phyloP scores from a whole-genome alignment of 2,113 vertebrate genomes.

The Cranoglanis bouderius region DNA sequence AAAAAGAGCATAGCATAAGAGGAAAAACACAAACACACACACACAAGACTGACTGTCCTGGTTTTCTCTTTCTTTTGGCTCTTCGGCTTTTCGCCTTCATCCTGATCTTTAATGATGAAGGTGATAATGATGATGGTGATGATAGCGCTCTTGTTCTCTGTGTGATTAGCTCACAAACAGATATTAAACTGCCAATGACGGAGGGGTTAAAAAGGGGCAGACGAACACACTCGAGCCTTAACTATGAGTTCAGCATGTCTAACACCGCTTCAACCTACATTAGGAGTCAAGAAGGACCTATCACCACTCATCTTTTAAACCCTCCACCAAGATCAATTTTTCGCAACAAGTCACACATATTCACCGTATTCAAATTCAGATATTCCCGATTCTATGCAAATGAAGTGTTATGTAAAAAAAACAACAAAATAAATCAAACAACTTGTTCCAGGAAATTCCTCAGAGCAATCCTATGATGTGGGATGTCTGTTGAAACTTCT shows the following conservation, averaged over 20 bases:
- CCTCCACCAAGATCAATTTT: background rate
- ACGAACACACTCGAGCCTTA: background rate
- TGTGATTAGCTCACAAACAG: background rate
- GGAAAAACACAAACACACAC: too few species aligned
- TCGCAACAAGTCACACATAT: too few species aligned
- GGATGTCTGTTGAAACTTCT: background rate
- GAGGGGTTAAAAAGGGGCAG: too few species aligned
- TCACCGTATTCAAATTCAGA: background rate
- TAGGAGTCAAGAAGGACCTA: background rate
- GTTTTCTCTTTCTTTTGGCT: background rate
- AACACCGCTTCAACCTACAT: background rate
- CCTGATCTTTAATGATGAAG: background rate
- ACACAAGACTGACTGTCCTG: background rate
- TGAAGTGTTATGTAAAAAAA: background rate
- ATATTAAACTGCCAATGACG: background rate
- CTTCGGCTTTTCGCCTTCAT: background rate
- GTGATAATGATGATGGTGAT: too few species aligned
- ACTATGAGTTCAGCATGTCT: background rate
- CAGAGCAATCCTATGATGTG: background rate
- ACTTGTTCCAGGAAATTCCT: background rate
- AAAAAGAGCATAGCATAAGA: too few species aligned
- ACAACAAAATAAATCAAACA: background rate
- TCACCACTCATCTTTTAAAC: background rate
- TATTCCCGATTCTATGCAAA: background rate
- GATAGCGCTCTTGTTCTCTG: background rate